Evolutionary conservation across 2,797 vertebrate genomes (phyloP).

Genomic region (Scleropages formosus): DNA sequence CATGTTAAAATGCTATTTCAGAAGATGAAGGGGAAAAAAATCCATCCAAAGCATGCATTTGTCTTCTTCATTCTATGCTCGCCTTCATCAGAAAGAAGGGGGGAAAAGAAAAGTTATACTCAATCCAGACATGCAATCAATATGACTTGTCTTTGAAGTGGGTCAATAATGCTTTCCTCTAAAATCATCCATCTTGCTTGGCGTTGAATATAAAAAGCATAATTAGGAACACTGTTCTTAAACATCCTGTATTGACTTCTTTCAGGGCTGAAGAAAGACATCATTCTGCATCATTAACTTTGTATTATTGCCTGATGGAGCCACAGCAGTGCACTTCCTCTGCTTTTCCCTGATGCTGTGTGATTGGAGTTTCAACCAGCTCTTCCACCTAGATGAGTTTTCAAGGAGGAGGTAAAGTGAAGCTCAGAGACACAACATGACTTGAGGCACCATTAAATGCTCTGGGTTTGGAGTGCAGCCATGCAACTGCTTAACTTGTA

Average conservation of each 20-base stretch:
- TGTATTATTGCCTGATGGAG: slow-evolving; percentile 76
- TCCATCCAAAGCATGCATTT: slow-evolving; percentile 68
- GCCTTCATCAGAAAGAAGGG: slow-evolving; percentile 48
- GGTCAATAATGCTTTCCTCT: slow-evolving; percentile 76
- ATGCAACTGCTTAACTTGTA: neutral
- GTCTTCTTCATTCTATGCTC: slow-evolving; percentile 70
- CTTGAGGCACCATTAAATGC: slow-evolving; percentile 55
- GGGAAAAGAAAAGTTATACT: slow-evolving; percentile 58
- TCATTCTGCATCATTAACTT: slow-evolving; percentile 79
- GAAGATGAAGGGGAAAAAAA: slow-evolving; percentile 55
- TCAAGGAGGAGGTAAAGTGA: slow-evolving; percentile 59
- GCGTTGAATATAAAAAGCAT: slow-evolving; percentile 73
- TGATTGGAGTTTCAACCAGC: slow-evolving; percentile 72
- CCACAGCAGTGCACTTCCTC: slow-evolving; percentile 66
- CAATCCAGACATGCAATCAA: slow-evolving; percentile 75
- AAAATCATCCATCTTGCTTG: slow-evolving; percentile 74
- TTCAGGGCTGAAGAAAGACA: slow-evolving; percentile 73
- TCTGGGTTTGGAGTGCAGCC: slow-evolving; percentile 40
- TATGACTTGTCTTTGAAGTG: slow-evolving; percentile 79
- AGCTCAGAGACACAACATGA: slow-evolving; percentile 58
- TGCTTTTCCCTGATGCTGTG: slow-evolving; percentile 62
- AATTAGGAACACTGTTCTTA: slow-evolving; percentile 76
- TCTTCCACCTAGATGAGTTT: slow-evolving; percentile 51
- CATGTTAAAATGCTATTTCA: slow-evolving; percentile 55
- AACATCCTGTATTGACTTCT: slow-evolving; percentile 76